Base-by-base conservation (phyloP, 2,888 invertebrate species). In the Daptonema setosum region DNA sequence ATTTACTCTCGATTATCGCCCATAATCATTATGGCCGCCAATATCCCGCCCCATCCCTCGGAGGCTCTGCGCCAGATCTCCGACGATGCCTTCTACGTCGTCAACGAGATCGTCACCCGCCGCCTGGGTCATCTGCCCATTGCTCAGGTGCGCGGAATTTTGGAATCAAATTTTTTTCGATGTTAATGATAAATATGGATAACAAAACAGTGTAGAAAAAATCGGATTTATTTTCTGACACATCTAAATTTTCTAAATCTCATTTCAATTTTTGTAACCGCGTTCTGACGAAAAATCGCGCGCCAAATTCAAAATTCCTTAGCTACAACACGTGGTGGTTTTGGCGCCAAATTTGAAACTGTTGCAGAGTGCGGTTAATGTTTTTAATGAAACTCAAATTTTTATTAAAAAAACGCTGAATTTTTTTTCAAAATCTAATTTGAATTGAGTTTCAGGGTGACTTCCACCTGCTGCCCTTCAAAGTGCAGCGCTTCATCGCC, bases 401-500 rank as follows among this genome's bases (percentile, higher is more conserved):
- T n/a, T n/a, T n/a, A n/a, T n/a, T n/a, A n/a, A n/a, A n/a, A n/a
- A n/a, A n/a, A n/a, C n/a, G n/a, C n/a, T n/a, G n/a, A n/a, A n/a
- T n/a, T n/a, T n/a, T n/a, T n/a, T n/a, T n/a, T n/a, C n/a, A n/a
- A n/a, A n/a, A n/a, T n/a, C n/a, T n/a, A n/a, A n/a, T n/a, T n/a
- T n/a, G n/a, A n/a, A n/a, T n/a, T n/a, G n/a, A n/a, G 35, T 35
- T 35, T 8, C 59, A 68, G 66, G 75, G 75, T 41, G 72, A 74
- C 63, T 73, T 74, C 65, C 65, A 67, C 55, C 59, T 66, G 47
- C 66, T 75, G 54, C 73, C 74, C 1, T 62, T 62, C 54, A 67
- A 69, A 59, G 73, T 72, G 14, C 72, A 73, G 62, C 63, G 67
- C 41, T 74, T 72, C 63, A 62, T 74, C 28, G 72, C 71, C 41